A percentile compares a stretch with the other conserved stretches of the same genome.
Evolutionary conservation across 1,140 invertebrate species (phyloP).

Genomic region (Penaeus vannamei): DNA sequence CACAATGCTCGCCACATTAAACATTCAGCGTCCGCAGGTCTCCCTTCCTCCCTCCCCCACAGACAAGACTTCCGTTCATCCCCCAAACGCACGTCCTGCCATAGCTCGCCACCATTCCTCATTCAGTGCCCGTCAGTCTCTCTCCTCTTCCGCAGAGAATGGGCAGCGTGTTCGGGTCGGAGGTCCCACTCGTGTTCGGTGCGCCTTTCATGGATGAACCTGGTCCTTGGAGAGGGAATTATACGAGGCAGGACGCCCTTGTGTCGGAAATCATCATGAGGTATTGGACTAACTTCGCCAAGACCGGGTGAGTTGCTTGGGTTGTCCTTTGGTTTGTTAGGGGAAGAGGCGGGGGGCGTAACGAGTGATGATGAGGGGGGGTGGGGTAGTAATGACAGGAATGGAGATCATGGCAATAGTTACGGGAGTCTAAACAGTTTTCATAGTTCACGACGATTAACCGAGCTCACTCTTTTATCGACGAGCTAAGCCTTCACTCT

Average conservation of each 20-base stretch:
- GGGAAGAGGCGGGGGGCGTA: no score
- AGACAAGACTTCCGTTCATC: no score
- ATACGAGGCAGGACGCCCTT: slow-evolving; percentile 71
- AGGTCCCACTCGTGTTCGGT: slow-evolving; percentile 93
- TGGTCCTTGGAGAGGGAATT: slow-evolving; percentile 72
- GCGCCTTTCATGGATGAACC: slow-evolving; percentile 79
- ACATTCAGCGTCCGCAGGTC: not conserved
- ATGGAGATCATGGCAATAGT: no score
- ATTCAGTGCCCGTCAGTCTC: not conserved
- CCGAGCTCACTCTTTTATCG: no score
- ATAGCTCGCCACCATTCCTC: not conserved
- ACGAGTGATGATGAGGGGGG: not conserved
- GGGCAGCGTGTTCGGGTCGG: slow-evolving; percentile 91
- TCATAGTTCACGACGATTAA: no score
- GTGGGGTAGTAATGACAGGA: no score
- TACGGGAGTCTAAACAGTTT: no score
- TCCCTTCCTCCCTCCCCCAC: not conserved
- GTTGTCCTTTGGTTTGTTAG: no score
- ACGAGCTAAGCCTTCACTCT: not conserved
- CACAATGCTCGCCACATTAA: no score
- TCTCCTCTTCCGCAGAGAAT: slow-evolving; percentile 75
- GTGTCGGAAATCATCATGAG: slow-evolving; percentile 72
- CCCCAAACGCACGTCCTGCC: no score
- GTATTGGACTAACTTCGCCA: slow-evolving; percentile 74
- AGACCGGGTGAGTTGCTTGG: slow-evolving; percentile 72